Evolutionary conservation across 2,797 vertebrate genomes (phyloP).

Genomic region (Pseudochirops corinnae): DNA sequence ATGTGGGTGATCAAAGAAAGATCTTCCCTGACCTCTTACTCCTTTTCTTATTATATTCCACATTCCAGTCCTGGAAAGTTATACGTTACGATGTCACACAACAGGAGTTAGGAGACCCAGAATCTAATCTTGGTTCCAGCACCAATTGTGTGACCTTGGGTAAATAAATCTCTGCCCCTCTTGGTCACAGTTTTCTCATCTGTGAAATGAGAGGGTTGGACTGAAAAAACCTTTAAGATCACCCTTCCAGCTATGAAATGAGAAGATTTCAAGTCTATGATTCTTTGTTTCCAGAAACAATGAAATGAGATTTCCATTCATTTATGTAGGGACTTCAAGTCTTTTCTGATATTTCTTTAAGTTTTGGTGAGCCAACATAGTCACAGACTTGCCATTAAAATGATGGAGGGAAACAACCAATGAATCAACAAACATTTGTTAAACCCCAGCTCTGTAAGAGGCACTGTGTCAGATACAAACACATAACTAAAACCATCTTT

Average conservation of each 20-base stretch:
- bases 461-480: not conserved
- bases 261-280: not conserved
- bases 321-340: not conserved
- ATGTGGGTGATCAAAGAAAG: slow-evolving; percentile 22
- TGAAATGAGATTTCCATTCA: not conserved
- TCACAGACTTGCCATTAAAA: not conserved
- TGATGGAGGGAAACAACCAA: not conserved
- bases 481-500: not conserved
- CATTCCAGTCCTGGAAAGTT: not conserved
- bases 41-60: not conserved
- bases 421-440: not conserved
- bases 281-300: not conserved
- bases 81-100: not conserved
- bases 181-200: not conserved
- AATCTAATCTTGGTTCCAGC: not conserved
- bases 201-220: not conserved
- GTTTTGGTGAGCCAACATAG: not conserved
- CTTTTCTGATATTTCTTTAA: not conserved
- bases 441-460: not conserved
- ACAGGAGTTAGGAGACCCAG: not conserved
- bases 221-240: not conserved
- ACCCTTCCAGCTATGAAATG: not conserved
- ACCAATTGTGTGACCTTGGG: not conserved
- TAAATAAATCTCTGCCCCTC: not conserved
- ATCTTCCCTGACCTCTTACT: not conserved